Evolutionary conservation across 2,888 invertebrate genomes (phyloP).

Genomic region (Tetramorium bicarinatum): DNA sequence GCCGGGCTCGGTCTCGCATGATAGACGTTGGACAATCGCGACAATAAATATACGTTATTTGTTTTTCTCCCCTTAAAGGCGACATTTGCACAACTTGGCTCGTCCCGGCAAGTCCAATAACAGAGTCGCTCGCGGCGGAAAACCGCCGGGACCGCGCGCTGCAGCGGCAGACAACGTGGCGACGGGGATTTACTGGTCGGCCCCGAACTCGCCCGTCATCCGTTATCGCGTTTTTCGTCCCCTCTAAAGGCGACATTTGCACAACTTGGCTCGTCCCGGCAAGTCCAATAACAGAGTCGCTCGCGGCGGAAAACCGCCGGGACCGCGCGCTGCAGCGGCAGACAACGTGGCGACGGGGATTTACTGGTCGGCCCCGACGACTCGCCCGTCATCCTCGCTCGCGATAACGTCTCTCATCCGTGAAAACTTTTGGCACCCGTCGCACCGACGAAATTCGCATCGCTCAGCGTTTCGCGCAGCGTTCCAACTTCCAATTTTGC

Average conservation of each 20-base stretch:
- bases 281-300: constrained; percentile 67
- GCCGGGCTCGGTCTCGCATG: not conserved
- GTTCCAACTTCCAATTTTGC: constrained; percentile 2
- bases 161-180: constrained; percentile 76
- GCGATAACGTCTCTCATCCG: constrained; percentile 37
- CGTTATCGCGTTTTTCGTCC: not conserved
- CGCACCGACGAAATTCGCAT: not conserved
- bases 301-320: constrained; percentile 39
- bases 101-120: constrained; percentile 66
- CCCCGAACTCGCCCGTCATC: constrained; percentile 45
- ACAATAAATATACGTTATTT: not conserved
- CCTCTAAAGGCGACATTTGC: not conserved
- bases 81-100: constrained; percentile 26
- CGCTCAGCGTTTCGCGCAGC: not conserved
- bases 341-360: constrained; percentile 79
- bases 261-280: constrained; percentile 49
- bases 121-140: constrained; percentile 54
- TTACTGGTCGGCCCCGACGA: constrained; percentile 66
- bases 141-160: constrained; percentile 45
- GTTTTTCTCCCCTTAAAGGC: not conserved
- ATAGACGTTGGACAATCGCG: not conserved
- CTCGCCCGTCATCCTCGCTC: constrained; percentile 41
- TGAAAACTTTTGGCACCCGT: constrained; percentile 62
- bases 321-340: constrained; percentile 62
- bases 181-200: constrained; percentile 74